Evolutionary conservation across 2,113 vertebrate species (phyloP).

Genomic region (Globicephala melas): DNA sequence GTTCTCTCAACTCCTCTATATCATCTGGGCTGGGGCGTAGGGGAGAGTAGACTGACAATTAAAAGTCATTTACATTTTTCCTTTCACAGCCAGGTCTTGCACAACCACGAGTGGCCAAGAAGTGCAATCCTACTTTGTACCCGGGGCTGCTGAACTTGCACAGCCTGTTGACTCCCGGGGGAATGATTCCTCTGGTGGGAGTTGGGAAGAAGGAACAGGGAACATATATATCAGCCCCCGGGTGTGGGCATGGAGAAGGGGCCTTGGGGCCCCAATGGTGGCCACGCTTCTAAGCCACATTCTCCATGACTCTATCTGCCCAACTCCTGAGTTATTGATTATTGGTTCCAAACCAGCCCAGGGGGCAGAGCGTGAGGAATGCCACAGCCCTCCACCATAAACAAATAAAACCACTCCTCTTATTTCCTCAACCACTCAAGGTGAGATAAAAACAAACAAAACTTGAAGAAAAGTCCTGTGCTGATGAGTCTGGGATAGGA

Average conservation of each 20-base stretch:
- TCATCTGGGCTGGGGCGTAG: background rate
- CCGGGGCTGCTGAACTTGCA: background rate
- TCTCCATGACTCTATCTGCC: background rate
- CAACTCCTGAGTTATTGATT: background rate
- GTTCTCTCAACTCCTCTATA: background rate
- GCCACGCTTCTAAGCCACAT: background rate
- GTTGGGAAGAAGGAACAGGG: background rate
- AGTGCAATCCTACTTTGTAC: background rate
- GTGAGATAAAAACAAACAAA: background rate
- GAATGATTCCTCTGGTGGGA: background rate
- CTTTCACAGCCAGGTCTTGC: background rate
- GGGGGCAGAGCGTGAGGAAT: background rate
- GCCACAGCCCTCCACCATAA: background rate
- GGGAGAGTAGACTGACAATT: background rate
- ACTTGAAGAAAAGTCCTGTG: background rate
- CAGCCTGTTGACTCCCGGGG: background rate
- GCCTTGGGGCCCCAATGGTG: background rate
- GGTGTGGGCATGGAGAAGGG: background rate
- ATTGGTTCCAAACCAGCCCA: background rate
- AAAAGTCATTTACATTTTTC: background rate
- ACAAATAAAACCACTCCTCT: background rate
- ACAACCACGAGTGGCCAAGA: background rate
- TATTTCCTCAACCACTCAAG: background rate
- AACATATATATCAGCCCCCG: rapidly evolving
- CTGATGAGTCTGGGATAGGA: background rate